These are phyloP conservation scores for Tichodroma muraria DNA, from an alignment of 2,113 vertebrate species.

Conservation along the genomic window DNA sequence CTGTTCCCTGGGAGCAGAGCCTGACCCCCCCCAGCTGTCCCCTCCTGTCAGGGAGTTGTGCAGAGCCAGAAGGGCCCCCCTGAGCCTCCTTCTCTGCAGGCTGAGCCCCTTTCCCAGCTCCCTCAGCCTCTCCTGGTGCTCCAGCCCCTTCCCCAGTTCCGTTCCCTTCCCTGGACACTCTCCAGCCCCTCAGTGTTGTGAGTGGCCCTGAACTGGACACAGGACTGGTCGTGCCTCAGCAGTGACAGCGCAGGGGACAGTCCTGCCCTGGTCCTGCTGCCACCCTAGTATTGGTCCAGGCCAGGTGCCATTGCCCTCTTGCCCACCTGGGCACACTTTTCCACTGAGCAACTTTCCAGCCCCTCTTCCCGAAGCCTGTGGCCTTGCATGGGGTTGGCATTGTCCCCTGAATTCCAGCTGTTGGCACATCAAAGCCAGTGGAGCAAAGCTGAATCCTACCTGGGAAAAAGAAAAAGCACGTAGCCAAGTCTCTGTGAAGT, in stretches of 20 bases:
- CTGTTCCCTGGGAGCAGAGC: neutral
- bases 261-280: neutral
- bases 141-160: neutral
- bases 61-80: neutral
- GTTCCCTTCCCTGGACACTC: rapidly evolving
- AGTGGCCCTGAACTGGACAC: rapidly evolving
- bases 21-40: rapidly evolving
- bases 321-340: neutral
- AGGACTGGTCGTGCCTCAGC: neutral
- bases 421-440: neutral
- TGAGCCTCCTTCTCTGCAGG: neutral
- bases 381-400: neutral
- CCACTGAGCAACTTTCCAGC: neutral
- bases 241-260: neutral
- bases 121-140: neutral
- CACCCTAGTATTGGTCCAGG: neutral
- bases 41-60: neutral
- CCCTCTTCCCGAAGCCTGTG: neutral
- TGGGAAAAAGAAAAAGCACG: neutral
- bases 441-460: neutral
- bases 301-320: neutral
- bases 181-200: neutral
- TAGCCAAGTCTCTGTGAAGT: no score
- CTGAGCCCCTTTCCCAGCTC: neutral
- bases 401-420: neutral